Evolutionary conservation across 2,888 invertebrate genomes (phyloP), one percentile per base, ranked within the genome.

Genomic region (Caenorhabditis imperialis): DNA sequence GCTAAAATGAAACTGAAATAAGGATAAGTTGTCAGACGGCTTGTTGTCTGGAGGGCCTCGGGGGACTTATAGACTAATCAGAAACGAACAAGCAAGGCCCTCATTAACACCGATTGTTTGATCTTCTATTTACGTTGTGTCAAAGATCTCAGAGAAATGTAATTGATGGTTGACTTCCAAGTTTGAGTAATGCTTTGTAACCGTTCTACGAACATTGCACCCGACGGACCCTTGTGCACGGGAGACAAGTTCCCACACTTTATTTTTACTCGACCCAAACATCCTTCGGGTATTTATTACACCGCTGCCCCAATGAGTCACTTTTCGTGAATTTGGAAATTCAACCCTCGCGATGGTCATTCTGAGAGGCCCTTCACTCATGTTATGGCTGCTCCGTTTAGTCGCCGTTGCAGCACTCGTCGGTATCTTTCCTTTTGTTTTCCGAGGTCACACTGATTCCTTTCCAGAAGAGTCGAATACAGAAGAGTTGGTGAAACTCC

Each of bases 401-500:
- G 48, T 48, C 1, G 40, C 35, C 27, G 40, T 55, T 25, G 38
- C 54, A 38, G 63, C 47, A 12, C 12, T 63, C 20, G 30, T 54
- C n/a, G 63, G 63, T 55, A 30, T 20, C 42, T 47, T 25, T 33
- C n/a, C n/a, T 20, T 18, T 38, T 27, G 1, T 16, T 18, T n/a
- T 40, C 18, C 14, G 37, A 16, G 4, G n/a, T 37, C 37, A 12
- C n/a, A 14, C 6, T 23, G 22, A 27, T 27, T 42, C 30, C 12
- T 30, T 47, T 38, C 8, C 27, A 72, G 71, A 63, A 51, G 33
- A 55, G 7, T 63, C 62, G 18, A 58, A 63, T 42, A 63, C 63
- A 1, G 45, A 55, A 18, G 38, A 47, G 12, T 23, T 72, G 2
- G 8, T 72, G 5, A 23, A 40, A 3, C 58, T 53, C 18, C 23